Evolutionary conservation across 2,113 vertebrate species (phyloP).

Genomic region (Oxygymnocypris stewartii): DNA sequence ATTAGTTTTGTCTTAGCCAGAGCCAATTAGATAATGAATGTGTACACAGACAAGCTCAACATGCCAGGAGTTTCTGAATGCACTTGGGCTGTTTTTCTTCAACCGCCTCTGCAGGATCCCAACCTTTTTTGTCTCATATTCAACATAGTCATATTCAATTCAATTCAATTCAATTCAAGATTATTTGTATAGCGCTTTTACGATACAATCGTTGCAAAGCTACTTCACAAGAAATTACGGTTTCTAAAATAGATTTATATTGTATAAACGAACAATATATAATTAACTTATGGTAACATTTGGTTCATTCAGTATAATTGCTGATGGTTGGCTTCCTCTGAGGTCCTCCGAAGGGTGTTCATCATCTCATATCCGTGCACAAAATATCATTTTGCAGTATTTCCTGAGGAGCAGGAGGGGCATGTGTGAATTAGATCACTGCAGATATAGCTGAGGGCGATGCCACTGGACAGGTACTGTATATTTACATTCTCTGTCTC

Average conservation of each 20-base stretch:
- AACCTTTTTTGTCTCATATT: neutral
- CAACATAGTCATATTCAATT: no score
- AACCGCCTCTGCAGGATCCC: neutral
- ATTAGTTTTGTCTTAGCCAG: slow-evolving; percentile 24
- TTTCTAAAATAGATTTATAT: no score
- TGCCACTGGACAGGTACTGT: slow-evolving; percentile 1
- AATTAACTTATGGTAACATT: no score
- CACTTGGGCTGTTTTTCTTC: neutral
- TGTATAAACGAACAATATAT: no score
- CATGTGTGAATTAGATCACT: neutral
- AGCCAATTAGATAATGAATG: slow-evolving; percentile 12
- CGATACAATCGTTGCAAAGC: no score
- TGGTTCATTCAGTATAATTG: no score
- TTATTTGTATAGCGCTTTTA: no score
- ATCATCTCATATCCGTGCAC: neutral
- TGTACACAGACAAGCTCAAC: slow-evolving; percentile 8
- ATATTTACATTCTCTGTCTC: slow-evolving; percentile 31
- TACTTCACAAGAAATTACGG: no score
- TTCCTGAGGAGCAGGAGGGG: neutral
- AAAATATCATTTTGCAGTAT: neutral
- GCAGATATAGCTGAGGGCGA: neutral
- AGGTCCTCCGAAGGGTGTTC: no score
- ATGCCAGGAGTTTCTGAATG: slow-evolving; percentile 13
- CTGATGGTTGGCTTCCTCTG: no score
- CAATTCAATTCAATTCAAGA: no score